These are phyloP conservation scores for Neoitamus cyanurus DNA, from an alignment of 2,888 invertebrate genomes.

Conservation along the genomic window DNA sequence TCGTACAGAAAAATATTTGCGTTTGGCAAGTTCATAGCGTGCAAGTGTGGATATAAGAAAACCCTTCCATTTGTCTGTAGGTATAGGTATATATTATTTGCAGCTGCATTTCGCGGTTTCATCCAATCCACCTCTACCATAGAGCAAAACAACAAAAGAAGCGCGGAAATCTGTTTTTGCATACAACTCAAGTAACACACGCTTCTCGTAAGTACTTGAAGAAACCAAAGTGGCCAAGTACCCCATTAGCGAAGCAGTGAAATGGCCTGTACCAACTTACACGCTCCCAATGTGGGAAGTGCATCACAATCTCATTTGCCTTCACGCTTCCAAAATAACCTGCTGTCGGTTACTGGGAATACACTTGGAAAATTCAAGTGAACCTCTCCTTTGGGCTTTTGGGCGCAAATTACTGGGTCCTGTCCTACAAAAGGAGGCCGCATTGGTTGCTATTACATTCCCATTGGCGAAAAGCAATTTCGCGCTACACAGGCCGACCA, in stretches of 20 bases:
- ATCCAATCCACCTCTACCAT: too few relatives aligned
- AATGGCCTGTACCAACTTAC: neutral
- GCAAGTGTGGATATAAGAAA: too few relatives aligned
- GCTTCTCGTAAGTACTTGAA: neutral
- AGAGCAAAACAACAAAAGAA: too few relatives aligned
- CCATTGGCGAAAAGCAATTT: constrained; percentile 21
- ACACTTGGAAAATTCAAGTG: neutral
- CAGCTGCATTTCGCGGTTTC: too few relatives aligned
- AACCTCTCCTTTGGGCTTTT: neutral
- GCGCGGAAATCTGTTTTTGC: too few relatives aligned
- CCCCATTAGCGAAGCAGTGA: neutral
- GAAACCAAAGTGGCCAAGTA: neutral
- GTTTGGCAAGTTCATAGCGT: too few relatives aligned
- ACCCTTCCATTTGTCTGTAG: too few relatives aligned
- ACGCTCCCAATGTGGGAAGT: neutral
- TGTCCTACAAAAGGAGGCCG: neutral
- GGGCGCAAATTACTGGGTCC: neutral
- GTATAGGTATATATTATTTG: too few relatives aligned
- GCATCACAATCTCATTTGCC: neutral
- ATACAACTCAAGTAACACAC: too few relatives aligned
- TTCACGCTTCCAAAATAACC: neutral
- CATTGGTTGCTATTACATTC: neutral
- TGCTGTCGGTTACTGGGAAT: neutral
- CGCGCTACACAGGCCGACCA: neutral
- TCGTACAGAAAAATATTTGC: too few relatives aligned